A percentile compares a stretch with the other conserved stretches of the same genome.
phyloP scores from a whole-genome alignment of 2,797 vertebrate genomes.

The Melopsittacus undulatus region DNA sequence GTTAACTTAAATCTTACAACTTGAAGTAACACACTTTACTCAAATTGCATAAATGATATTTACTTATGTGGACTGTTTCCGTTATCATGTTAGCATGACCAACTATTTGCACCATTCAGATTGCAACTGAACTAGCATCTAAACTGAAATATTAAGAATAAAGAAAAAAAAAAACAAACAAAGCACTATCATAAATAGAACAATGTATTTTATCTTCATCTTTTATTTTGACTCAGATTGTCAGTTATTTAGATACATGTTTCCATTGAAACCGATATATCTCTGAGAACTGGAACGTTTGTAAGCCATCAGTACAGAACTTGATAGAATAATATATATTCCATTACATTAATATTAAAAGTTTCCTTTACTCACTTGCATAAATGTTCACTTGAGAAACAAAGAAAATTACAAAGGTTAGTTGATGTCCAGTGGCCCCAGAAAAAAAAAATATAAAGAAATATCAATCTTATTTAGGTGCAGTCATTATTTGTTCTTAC shows the following conservation, averaged over 20 bases:
- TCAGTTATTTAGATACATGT: not conserved
- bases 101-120: not conserved
- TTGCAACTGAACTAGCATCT: not conserved
- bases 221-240: not conserved
- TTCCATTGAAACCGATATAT: not conserved
- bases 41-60: not conserved
- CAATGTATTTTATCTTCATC: not conserved
- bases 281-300: not conserved
- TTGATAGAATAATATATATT: not conserved
- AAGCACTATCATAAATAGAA: not conserved
- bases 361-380: not conserved
- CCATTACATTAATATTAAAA: not conserved
- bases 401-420: not conserved
- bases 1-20: not conserved
- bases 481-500: not conserved
- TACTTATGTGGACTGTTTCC: accelerated
- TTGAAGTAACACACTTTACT: not conserved
- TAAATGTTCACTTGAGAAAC: not conserved
- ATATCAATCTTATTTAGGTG: not conserved
- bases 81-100: not conserved
- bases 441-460: not conserved
- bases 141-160: not conserved
- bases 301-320: not conserved
- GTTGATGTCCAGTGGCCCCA: not conserved
- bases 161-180: too few species aligned